Evolutionary conservation across 1,140 invertebrate genomes (phyloP), one percentile per base, ranked within the genome.

Genomic region (Pogonomyrmex barbatus): DNA sequence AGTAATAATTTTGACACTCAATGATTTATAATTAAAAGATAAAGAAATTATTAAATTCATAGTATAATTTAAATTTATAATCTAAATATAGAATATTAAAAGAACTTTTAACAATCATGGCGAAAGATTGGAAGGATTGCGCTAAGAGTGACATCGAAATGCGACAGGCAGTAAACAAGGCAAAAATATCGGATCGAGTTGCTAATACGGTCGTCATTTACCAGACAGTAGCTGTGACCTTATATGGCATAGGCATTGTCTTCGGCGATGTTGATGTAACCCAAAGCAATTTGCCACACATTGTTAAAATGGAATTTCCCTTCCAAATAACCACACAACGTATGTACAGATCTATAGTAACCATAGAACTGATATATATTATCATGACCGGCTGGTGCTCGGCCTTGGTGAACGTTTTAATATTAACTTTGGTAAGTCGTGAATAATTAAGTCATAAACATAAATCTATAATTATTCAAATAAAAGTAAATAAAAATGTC

Each of bases 131-230:
- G 33, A 56, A 30, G 6, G 33, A 73, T 14, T 24, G 70, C 10
- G 33, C 36, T 9, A 75, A 75, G 1, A 75, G 9, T 24, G n/a
- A 56, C 39, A 54, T 73, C 17, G 52, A 75, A 39, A 56, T 58
- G 36, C 14, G n/a, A 5, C 8, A 73, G 30, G 14, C 3, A 56
- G 3, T 14, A 9, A 56, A 10, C 33, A 73, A 56, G 24, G 52
- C 36, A 24, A 56, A 56, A 4, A 75, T 10, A 14, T 75, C 36
- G 33, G 17, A 75, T 58, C 10, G 10, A 3, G 14, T 75, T n/a
- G 17, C 17, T 14, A 75, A 75, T 0, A n/a, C 52, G 4, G 14
- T 75, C 9, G 42, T 75, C 2, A 42, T 36, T 58, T 3, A 42
- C 24, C 52, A 58, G 17, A 58, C 52, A 8, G 6, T 75, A 3